Base-by-base conservation (phyloP, 2,113 vertebrate genomes). In the Rhadina sibilatrix region DNA sequence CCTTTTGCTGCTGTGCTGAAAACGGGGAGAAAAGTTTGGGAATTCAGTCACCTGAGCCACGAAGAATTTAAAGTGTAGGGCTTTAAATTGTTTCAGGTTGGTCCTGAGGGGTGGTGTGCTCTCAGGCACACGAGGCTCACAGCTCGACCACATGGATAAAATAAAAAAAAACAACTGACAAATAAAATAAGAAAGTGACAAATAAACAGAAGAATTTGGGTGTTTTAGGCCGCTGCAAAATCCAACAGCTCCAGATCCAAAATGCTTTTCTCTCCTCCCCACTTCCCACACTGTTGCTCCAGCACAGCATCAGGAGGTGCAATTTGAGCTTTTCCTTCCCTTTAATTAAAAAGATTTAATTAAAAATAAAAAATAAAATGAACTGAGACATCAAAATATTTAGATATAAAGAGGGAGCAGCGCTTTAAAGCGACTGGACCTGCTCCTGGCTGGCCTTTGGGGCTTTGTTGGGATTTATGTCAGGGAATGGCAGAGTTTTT, bases 401-500 rank as follows among this genome's bases (percentile, higher is more conserved):
- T 33, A 0, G 3, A 27, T 15, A 25, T 9, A 18, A 24, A 74
- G 20, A 52, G 42, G 20, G 1, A 57, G 11, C 7, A 27, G 7
- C 19, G 6, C 21, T 85, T 47, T 11, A 7, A 66, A 93, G 54
- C 0, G 8, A 56, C 53, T 30, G 47, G 75, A 31, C 40, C 33
- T 69, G 63, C 66, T 87, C 61, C 70, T 68, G 65, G 50, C 71
- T 0, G 20, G 65, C 60, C 70, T 60, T 71, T 22, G 33, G 56
- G 23, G 12, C 49, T 1, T 79, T 66, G 25, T 88, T 77, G 49
- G 71, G 76, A 96, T 96, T 97, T 93, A n/a, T 83, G 83, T 86
- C 86, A 80, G 27, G 30, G 83, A 95, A 66, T 13, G 19, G 54
- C 71, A 83, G 77, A 87, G 92, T 80, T 96, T 93, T 95, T 93